These are phyloP conservation scores for Brachionus sp. DNA, from an alignment of 1,140 invertebrate species.

Conservation along the genomic window DNA sequence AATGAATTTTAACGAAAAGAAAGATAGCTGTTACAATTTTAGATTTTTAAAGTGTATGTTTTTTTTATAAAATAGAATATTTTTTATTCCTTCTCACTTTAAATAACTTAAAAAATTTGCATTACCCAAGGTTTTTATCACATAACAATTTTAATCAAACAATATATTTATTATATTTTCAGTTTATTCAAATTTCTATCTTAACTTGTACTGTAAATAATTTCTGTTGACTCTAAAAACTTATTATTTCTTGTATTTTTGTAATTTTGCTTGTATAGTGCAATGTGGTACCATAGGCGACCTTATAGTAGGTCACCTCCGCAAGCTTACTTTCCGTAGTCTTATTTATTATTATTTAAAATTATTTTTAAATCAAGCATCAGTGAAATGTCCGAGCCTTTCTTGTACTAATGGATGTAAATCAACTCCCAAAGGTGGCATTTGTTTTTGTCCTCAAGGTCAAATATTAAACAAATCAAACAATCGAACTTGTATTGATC, in stretches of 20 bases:
- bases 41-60: not conserved
- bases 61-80: not conserved
- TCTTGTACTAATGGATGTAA: slow-evolving; percentile 85
- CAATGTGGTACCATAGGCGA: not conserved
- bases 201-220: no score
- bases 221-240: no score
- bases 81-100: not conserved
- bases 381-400: slow-evolving; percentile 54
- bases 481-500: slow-evolving; percentile 80
- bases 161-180: no score
- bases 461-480: slow-evolving; percentile 67
- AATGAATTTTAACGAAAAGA: no score
- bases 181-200: no score
- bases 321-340: not conserved
- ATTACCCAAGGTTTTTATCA: no score
- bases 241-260: no score
- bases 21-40: no score
- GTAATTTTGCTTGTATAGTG: not conserved
- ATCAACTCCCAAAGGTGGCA: slow-evolving; percentile 75
- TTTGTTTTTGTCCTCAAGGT: slow-evolving; percentile 79
- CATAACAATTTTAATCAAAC: no score
- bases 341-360: no score
- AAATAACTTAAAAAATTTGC: no score
- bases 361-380: slow-evolving; percentile 49
- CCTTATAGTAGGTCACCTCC: not conserved